Evolutionary conservation across 1,140 invertebrate genomes (phyloP).

Genomic region (Adelges cooleyi): DNA sequence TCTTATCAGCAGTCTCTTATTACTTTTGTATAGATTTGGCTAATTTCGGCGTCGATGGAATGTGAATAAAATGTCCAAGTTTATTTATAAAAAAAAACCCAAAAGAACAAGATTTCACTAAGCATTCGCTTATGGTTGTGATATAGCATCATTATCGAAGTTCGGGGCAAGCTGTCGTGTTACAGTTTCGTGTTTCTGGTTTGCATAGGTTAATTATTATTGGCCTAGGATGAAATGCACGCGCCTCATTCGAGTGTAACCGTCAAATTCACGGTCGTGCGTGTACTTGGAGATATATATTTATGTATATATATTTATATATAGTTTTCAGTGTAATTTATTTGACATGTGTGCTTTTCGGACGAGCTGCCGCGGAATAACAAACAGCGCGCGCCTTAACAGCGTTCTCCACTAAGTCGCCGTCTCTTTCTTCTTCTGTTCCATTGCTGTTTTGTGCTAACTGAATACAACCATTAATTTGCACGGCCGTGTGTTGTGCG

Average conservation of each 20-base stretch:
- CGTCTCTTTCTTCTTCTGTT: neutral
- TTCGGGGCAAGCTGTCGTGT: too few relatives aligned
- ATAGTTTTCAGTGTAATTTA: neutral
- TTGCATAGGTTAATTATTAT: neutral
- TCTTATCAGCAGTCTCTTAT: too few relatives aligned
- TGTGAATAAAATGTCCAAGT: too few relatives aligned
- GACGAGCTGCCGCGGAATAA: constrained; percentile 7
- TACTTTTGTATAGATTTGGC: too few relatives aligned
- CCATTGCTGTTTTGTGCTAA: neutral
- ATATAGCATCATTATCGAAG: too few relatives aligned
- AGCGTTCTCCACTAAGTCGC: neutral
- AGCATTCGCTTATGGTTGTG: too few relatives aligned
- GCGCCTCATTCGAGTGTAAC: too few relatives aligned
- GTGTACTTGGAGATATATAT: neutral
- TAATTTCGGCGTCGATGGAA: too few relatives aligned
- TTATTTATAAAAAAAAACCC: too few relatives aligned
- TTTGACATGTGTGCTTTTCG: neutral
- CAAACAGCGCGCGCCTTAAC: neutral
- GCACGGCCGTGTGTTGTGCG: neutral
- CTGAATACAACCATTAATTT: constrained; percentile 12
- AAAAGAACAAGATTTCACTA: too few relatives aligned
- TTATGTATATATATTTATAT: neutral
- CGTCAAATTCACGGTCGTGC: neutral
- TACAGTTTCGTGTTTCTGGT: too few relatives aligned
- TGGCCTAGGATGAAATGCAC: neutral